Evolutionary conservation across 1,140 invertebrate species (phyloP).

Genomic region (Trinorchestia longiramus): DNA sequence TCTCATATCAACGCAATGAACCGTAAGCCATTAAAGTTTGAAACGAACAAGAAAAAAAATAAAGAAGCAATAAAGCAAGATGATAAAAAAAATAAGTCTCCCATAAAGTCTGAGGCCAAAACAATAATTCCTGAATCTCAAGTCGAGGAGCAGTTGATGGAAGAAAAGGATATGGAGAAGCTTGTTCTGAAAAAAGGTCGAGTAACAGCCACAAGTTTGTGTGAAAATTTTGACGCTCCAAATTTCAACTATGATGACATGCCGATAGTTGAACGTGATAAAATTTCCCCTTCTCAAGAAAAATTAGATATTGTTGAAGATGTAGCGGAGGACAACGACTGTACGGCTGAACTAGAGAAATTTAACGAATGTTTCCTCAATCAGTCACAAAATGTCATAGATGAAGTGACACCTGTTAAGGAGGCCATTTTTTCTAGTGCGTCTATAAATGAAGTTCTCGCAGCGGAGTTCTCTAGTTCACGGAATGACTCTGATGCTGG

Average conservation of each 20-base stretch:
- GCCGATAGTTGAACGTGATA: neutral
- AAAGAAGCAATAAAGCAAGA: neutral
- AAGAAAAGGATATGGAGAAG: slow-evolving; percentile 4
- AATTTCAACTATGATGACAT: neutral
- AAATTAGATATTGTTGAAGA: neutral
- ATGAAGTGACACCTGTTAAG: neutral
- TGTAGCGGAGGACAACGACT: neutral
- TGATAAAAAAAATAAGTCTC: neutral
- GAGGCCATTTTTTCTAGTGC: neutral
- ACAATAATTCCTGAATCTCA: neutral
- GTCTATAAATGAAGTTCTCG: slow-evolving; percentile 18
- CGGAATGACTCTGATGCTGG: neutral
- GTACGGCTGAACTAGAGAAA: neutral
- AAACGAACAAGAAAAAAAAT: neutral
- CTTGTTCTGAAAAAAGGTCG: neutral
- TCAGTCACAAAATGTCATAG: neutral
- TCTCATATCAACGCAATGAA: slow-evolving; percentile 19
- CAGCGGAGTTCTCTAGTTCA: neutral
- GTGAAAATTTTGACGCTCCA: neutral
- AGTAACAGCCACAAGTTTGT: slow-evolving; percentile 30
- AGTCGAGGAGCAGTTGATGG: neutral
- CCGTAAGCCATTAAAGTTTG: slow-evolving; percentile 4
- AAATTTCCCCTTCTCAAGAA: neutral
- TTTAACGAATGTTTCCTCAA: neutral
- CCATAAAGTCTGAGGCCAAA: neutral